A percentile compares a stretch with the other conserved stretches of the same genome.
These are phyloP conservation scores for Aporophyla lueneburgensis DNA, from an alignment of 2,888 invertebrate species.

Conservation along the genomic window DNA sequence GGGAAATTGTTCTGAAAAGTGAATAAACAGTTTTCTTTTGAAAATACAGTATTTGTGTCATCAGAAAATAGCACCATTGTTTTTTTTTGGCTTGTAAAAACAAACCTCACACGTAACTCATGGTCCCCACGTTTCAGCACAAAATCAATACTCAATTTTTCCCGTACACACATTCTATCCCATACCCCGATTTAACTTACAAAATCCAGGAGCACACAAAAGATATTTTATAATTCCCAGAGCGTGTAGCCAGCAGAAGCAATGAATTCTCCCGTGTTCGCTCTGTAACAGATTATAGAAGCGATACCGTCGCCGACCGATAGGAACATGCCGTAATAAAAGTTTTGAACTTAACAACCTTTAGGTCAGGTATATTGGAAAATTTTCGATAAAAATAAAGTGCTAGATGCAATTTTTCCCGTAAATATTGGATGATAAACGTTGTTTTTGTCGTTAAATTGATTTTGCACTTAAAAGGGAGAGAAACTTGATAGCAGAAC, in stretches of 20 bases:
- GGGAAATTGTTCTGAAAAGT: neutral
- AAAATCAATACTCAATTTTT: neutral
- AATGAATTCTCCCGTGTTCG: conserved; percentile 69
- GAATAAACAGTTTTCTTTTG: neutral
- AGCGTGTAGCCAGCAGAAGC: conserved; percentile 68
- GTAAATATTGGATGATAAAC: conserved; percentile 49
- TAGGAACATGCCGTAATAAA: conserved; percentile 70
- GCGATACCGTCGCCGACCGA: conserved; percentile 63
- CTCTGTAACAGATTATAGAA: conserved; percentile 72
- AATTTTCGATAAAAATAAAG: conserved; percentile 54
- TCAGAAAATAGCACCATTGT: neutral
- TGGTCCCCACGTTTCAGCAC: neutral
- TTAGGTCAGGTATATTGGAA: conserved; percentile 60
- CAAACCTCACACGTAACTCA: no score
- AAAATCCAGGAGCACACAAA: conserved; percentile 32
- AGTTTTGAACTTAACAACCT: conserved; percentile 64
- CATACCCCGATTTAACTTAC: conserved; percentile 7
- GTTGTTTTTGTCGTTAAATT: conserved; percentile 41
- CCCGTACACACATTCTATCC: neutral
- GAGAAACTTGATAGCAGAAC: conserved; percentile 8
- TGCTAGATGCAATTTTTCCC: conserved; percentile 54
- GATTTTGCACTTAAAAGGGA: conserved; percentile 20
- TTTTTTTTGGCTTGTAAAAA: neutral
- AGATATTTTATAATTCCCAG: conserved; percentile 66
- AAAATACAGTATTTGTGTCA: no score